Base-by-base conservation (phyloP, 2,888 invertebrate genomes). In the Trachelus iudaicus region DNA sequence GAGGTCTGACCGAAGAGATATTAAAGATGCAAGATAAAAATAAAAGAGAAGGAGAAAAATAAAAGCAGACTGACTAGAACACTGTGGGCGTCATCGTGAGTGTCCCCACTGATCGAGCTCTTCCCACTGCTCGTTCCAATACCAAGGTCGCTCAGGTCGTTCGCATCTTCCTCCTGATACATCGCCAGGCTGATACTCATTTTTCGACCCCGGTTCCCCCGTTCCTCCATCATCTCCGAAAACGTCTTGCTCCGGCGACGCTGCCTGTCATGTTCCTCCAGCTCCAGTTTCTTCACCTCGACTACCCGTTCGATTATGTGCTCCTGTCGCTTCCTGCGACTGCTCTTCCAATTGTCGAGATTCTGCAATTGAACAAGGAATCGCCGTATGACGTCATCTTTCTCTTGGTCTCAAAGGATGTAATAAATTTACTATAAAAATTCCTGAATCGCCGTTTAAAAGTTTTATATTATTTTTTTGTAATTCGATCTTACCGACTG, bases 261-360 rank as follows among this genome's bases (percentile, higher is more conserved):
- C 84, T 93, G 92, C 91, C 95, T 94, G 89, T 94, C 94, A 91
- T 94, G 93, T 88, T 96, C 95, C 86, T 96, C 97, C 90, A 95
- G 94, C 92, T 97, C 97, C 90, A 96, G 94, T 91, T 96, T 96
- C 88, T 97, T 96, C 86, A 97, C 97, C 92, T 97, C 97, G 83
- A 97, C 97, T 85, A 97, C 97, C 85, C 97, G 94, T 92, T 97
- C 97, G 89, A 97, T 97, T 85, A 97, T 97, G 91, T 97, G 97
- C 89, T 97, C 97, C 87, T 97, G 97, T 78, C 96, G 95, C 95
- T 98, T 97, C 94, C 98, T 95, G 88, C 98, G 94, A 84, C 97
- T 97, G 85, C 96, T 96, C 93, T 98, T 98, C 98, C 97, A 97
- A 92, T 96, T 97, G 92, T 97, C 97, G 93, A 97, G 93, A 93